phyloP scores from a whole-genome alignment of 2,888 invertebrate genomes.

The Prosopocoilus inquinatus region DNA sequence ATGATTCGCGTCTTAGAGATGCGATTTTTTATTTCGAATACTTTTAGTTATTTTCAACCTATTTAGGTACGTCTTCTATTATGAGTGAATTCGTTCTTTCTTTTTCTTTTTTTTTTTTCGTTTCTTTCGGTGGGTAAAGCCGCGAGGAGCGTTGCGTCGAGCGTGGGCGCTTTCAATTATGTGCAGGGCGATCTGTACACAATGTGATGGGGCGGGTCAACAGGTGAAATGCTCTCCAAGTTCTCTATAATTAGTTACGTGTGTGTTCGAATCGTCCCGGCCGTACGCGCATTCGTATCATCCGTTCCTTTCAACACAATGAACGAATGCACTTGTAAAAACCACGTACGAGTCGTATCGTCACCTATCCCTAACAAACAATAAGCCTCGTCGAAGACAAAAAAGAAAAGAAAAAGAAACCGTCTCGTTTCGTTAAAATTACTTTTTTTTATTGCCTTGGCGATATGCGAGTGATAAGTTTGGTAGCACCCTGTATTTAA shows the following conservation, averaged over 20 bases:
- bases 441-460: too few species aligned
- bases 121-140: constrained; percentile 1
- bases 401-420: too few species aligned
- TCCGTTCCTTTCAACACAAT: constrained; percentile 9
- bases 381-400: too few species aligned
- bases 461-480: too few species aligned
- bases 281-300: constrained; percentile 6
- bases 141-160: constrained; percentile 5
- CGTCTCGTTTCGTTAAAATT: too few species aligned
- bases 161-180: constrained; percentile 40
- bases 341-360: not conserved
- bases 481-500: too few species aligned
- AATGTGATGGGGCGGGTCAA: constrained; percentile 36
- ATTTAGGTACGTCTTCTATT: too few species aligned
- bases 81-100: too few species aligned
- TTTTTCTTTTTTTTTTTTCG: not conserved
- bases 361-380: not conserved
- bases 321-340: not conserved
- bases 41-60: too few species aligned
- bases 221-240: constrained; percentile 36
- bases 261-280: constrained; percentile 13
- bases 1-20: too few species aligned
- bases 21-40: too few species aligned
- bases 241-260: constrained; percentile 35
- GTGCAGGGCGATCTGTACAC: constrained; percentile 33